Base-by-base conservation (phyloP, 2,888 invertebrate genomes). In the Crematogaster levior region DNA sequence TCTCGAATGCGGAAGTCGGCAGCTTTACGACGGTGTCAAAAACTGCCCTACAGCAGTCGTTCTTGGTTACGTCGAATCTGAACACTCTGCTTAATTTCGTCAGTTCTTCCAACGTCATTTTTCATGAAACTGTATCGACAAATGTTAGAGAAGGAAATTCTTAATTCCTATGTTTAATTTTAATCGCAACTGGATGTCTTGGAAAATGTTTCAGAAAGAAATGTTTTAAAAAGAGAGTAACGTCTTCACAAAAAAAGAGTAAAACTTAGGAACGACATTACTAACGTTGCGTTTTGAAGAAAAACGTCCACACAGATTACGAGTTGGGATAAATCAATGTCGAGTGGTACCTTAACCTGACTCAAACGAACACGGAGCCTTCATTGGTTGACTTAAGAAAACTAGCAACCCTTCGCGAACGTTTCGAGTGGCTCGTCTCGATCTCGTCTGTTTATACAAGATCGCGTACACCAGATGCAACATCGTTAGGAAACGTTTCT, bases 381-480 rank as follows among this genome's bases (percentile, higher is more conserved):
- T 86, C 86, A 89, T 87, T 88, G 91, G 89, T 88, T 87, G 90
- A 90, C 90, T 89, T 89, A 89, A 88, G 88, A 89, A 89, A 89
- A 88, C 89, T 89, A 88, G 88, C 88, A 90, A 90, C 84, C 89
- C 89, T 92, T 86, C 83, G 63, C 91, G 91, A 89, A 91, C 88
- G 88, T 90, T 92, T 92, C 92, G 89, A 93, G 92, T 92, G 92
- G 90, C 82, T 84, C 89, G 87, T 86, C 88, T 89, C 87, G 89
- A 88, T 88, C 90, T 74, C 86, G 83, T 83, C 68, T 93, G 92
- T 93, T 94, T 93, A 92, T 92, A 90, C 89, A 89, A 90, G 89
- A 91, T 90, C 90, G 80, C 82, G 84, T 89, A 89, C 87, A 90
- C 89, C 87, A 87, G 82, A 86, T 88, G 84, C 85, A 84, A 87